Evolutionary conservation across 2,113 vertebrate species (phyloP), one percentile per base, ranked within the genome.

Genomic region (Sclerurus mexicanus): DNA sequence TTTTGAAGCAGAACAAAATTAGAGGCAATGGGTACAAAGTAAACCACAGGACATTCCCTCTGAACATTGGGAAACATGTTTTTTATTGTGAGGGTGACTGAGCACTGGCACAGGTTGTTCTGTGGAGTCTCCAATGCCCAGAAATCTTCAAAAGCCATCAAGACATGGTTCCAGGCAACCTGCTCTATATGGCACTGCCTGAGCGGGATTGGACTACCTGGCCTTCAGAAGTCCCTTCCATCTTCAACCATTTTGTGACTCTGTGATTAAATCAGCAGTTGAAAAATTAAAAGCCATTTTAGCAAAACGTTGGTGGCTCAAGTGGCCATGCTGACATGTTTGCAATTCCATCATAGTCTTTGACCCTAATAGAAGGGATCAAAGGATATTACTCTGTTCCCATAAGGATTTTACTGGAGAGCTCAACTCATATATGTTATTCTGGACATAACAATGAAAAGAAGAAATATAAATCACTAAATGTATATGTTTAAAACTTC

Each of bases 51-150:
- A 50, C 4, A 7, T 22, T 84, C 28, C 14, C 49, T 67, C 16
- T 8, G 7, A 77, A 69, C 8, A 40, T 9, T 14, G 62, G 5
- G 6, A 63, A 88, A 89, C 20, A 18, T 19, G 35, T 72, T 62
- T 33, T 66, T 52, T 42, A 60, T 6, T 12, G 25, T 0, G 0
- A 76, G 14, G 5, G 39, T 46, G 22, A 49, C 22, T 1, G 2
- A 76, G 31, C 44, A 28, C 14, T 31, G 31, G 28, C 12, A 83
- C 16, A 59, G 19, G n/a, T n/a, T 84, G 33, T n/a, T 16, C 81
- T 73, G 22, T 42, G 27, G 22, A 63, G 16, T 72, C 19, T n/a
- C 35, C 7, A 27, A 27, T 23, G 4, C 31, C 40, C 35, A 10
- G 16, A 78, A 46, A 47, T 59, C 30, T 69, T 59, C n/a, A 64